Percentiles rank a stretch among this genome's conserved stretches.
phyloP scores from a whole-genome alignment of 2,797 vertebrate species.

The Synaphobranchus kaupii region DNA sequence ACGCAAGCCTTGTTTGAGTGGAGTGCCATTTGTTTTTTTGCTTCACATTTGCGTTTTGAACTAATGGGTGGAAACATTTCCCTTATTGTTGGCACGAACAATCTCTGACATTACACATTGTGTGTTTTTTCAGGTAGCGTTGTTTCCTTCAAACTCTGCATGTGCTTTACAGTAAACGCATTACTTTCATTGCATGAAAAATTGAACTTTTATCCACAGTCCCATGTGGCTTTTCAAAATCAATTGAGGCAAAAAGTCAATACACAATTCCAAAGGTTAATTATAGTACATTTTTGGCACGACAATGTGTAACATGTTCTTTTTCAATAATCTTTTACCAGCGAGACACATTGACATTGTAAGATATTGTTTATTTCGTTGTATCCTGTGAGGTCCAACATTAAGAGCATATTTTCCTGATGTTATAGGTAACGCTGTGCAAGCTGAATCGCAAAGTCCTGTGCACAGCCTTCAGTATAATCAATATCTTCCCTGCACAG shows the following conservation, averaged over 20 bases:
- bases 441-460: not conserved
- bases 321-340: not conserved
- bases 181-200: conserved; percentile 10
- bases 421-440: not conserved
- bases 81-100: not conserved
- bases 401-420: not conserved
- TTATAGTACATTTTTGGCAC: not conserved
- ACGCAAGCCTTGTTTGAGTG: not conserved
- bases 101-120: not conserved
- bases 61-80: not conserved
- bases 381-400: not conserved
- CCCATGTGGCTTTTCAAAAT: conserved; percentile 30
- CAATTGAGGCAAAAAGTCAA: conserved; percentile 23
- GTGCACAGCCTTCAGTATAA: not conserved
- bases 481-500: not conserved
- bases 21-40: not conserved
- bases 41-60: not conserved
- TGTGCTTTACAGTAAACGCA: not conserved
- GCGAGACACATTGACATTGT: not conserved
- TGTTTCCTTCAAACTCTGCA: conserved; percentile 26
- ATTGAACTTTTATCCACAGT: conserved; percentile 28
- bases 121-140: conserved; percentile 31
- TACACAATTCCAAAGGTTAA: conserved; percentile 2
- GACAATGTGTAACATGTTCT: not conserved
- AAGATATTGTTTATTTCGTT: not conserved